These are phyloP conservation scores for Pinna nobilis DNA, from an alignment of 1,140 invertebrate species.

Conservation along the genomic window DNA sequence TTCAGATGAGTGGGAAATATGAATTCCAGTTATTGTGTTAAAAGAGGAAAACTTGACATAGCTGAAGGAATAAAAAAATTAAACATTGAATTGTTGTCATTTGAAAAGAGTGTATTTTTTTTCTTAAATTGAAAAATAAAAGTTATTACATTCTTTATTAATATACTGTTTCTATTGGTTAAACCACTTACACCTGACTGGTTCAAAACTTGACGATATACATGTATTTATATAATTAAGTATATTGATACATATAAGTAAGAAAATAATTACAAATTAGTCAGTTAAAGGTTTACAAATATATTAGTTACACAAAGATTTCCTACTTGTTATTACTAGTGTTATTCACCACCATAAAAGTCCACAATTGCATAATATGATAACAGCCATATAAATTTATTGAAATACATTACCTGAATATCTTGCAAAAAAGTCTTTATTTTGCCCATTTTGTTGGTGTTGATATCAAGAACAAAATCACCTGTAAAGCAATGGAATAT, in stretches of 20 bases:
- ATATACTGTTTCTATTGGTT: too few species aligned
- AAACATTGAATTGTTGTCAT: too few species aligned
- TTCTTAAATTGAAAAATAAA: too few species aligned
- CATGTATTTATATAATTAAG: background rate
- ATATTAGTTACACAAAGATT: background rate
- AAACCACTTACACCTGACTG: too few species aligned
- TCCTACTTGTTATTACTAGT: background rate
- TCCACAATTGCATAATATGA: background rate
- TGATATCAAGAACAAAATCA: background rate
- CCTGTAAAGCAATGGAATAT: too few species aligned
- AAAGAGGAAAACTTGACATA: too few species aligned
- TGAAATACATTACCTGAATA: background rate
- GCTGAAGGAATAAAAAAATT: too few species aligned
- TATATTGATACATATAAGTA: background rate
- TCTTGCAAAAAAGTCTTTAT: slow-evolving; percentile 1
- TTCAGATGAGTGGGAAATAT: too few species aligned
- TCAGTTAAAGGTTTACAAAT: background rate
- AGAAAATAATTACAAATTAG: background rate
- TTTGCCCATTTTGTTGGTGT: background rate
- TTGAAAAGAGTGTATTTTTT: too few species aligned
- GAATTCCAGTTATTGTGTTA: too few species aligned
- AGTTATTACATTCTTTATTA: too few species aligned
- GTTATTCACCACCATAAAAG: background rate
- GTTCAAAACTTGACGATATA: too few species aligned
- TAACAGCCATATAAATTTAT: background rate